Conservation (phyloP, 2,888 invertebrate genomes). For the Bellardia pandia region DNA sequence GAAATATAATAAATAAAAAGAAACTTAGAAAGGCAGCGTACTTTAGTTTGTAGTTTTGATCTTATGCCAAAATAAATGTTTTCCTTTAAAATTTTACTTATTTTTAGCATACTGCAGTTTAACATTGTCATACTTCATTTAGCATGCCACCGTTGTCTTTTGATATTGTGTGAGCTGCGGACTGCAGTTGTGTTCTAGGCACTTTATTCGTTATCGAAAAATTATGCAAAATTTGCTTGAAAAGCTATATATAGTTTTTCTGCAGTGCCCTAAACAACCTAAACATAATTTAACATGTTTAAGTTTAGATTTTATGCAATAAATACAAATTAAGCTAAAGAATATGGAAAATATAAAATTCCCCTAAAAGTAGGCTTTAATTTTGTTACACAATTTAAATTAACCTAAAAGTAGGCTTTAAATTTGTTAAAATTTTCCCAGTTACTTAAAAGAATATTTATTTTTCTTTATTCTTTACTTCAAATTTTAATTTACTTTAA, state of each 20-base stretch:
- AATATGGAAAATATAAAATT: neutral
- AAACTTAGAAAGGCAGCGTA: slow-evolving; percentile 16
- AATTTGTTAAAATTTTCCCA: neutral
- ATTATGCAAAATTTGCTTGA: slow-evolving; percentile 51
- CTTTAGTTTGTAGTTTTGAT: slow-evolving; percentile 37
- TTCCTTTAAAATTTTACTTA: slow-evolving; percentile 12
- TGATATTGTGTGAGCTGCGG: slow-evolving; percentile 12
- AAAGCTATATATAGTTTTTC: slow-evolving; percentile 21
- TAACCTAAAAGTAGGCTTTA: slow-evolving; percentile 29
- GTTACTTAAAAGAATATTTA: no score
- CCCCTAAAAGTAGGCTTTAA: slow-evolving; percentile 3
- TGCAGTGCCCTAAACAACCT: slow-evolving; percentile 8
- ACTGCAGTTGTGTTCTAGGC: slow-evolving; percentile 37
- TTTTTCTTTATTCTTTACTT: neutral
- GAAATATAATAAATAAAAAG: neutral
- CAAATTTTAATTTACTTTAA: neutral
- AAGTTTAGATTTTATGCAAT: no score
- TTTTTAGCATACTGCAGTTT: neutral
- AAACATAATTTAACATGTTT: no score
- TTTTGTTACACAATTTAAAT: neutral
- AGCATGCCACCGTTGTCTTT: slow-evolving; percentile 50
- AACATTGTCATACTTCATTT: slow-evolving; percentile 66
- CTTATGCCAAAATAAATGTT: slow-evolving; percentile 46
- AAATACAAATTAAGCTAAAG: no score
- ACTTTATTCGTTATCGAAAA: slow-evolving; percentile 31